phyloP scores from a whole-genome alignment of 1,140 invertebrate genomes.

The Halesus radiatus region DNA sequence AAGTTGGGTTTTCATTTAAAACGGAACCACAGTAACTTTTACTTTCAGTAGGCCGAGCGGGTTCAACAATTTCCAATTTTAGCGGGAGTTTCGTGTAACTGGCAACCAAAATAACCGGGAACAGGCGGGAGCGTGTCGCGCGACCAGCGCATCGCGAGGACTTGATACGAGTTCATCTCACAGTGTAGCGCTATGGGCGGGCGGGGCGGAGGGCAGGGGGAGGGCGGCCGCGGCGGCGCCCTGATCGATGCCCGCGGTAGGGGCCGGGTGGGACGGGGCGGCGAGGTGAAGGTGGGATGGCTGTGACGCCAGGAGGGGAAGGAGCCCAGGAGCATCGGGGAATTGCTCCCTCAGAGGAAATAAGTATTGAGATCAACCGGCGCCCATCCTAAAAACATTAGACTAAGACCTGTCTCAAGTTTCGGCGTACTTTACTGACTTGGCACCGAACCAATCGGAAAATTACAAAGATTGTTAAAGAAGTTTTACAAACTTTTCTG shows the following conservation, averaged over 20 bases:
- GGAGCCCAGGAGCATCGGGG: conserved; percentile 2
- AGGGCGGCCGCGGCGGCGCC: conserved; percentile 67
- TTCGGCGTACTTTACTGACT: not conserved
- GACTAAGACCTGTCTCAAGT: not conserved
- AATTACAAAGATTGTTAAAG: no score
- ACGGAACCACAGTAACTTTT: not conserved
- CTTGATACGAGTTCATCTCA: conserved; percentile 1
- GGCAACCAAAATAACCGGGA: conserved; percentile 19
- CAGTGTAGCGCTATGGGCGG: conserved; percentile 42
- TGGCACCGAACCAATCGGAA: no score
- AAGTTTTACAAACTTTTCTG: no score
- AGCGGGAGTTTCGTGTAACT: conserved; percentile 7
- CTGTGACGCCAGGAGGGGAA: not conserved
- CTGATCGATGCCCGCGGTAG: conserved; percentile 66
- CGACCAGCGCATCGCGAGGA: conserved; percentile 22
- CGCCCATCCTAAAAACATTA: not conserved
- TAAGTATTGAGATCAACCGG: not conserved
- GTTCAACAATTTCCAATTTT: not conserved
- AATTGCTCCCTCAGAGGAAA: conserved; percentile 8
- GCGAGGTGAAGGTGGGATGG: not conserved
- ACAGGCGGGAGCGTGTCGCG: conserved; percentile 14
- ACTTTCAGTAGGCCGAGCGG: not conserved
- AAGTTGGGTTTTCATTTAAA: not conserved
- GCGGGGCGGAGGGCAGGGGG: conserved; percentile 49
- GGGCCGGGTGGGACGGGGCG: not conserved